phyloP scores from a whole-genome alignment of 2,888 invertebrate species.

The Nephrotoma appendiculata region DNA sequence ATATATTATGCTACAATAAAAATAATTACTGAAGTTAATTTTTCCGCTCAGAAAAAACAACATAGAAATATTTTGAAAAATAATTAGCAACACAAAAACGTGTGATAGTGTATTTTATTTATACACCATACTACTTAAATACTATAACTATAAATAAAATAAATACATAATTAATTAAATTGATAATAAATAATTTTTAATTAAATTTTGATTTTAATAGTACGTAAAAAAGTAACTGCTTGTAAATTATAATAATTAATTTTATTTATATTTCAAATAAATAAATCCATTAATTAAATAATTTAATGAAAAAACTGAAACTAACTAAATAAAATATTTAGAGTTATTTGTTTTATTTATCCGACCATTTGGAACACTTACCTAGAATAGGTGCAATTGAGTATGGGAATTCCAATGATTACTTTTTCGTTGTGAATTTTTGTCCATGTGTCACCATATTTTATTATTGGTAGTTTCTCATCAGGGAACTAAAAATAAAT shows the following conservation, averaged over 20 bases:
- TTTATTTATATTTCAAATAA: neutral
- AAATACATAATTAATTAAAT: neutral
- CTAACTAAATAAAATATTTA: neutral
- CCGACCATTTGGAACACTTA: slow-evolving; percentile 8
- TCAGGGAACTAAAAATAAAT: slow-evolving; percentile 9
- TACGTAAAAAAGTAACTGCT: neutral
- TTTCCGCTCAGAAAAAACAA: neutral
- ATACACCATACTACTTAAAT: neutral
- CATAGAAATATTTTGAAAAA: neutral
- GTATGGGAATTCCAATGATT: slow-evolving; percentile 14
- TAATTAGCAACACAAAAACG: slow-evolving; percentile 4
- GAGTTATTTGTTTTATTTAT: neutral
- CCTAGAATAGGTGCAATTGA: slow-evolving; percentile 13
- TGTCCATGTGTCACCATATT: slow-evolving; percentile 14
- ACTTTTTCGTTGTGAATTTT: slow-evolving; percentile 11
- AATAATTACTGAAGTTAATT: neutral
- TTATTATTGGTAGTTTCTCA: slow-evolving; percentile 12
- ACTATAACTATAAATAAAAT: neutral
- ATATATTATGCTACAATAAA: neutral
- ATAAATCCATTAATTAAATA: neutral
- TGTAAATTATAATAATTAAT: neutral
- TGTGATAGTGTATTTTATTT: slow-evolving; percentile 7
- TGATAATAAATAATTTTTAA: neutral
- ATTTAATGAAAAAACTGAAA: neutral
- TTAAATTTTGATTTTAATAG: neutral